Evolutionary conservation across 1,140 invertebrate genomes (phyloP).

Genomic region (Pseudobourletiella spinata): DNA sequence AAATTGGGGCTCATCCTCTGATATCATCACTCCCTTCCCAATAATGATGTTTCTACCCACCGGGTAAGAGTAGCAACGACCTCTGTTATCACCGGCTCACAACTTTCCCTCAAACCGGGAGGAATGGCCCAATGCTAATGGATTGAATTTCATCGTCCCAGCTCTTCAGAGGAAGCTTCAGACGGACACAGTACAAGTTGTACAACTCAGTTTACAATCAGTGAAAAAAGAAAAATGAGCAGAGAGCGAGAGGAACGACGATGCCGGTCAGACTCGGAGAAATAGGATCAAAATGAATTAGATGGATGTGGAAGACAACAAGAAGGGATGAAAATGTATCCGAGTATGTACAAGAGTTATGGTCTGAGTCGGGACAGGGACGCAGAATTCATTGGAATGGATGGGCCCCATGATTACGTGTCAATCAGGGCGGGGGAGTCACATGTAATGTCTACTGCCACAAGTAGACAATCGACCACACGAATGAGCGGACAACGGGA

Average conservation of each 20-base stretch:
- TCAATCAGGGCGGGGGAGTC: not conserved
- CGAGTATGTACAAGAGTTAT: not conserved
- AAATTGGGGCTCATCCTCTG: too few species aligned
- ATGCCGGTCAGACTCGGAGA: not conserved
- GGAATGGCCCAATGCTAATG: too few species aligned
- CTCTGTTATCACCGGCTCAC: too few species aligned
- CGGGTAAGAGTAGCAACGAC: too few species aligned
- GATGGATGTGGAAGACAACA: conserved; percentile 4
- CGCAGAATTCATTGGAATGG: conserved; percentile 1
- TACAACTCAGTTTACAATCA: too few species aligned
- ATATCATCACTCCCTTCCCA: too few species aligned
- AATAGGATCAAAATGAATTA: not conserved
- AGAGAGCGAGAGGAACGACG: not conserved
- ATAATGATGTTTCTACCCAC: too few species aligned
- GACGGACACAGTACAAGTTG: too few species aligned
- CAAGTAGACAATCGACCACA: not conserved
- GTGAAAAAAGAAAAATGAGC: too few species aligned
- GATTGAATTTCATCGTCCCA: too few species aligned
- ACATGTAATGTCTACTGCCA: not conserved
- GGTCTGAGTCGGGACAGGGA: not conserved
- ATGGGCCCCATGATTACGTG: conserved; percentile 1
- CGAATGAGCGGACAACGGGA: not conserved
- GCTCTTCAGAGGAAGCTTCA: too few species aligned
- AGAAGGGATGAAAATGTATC: not conserved
- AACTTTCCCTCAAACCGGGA: too few species aligned